Evolutionary conservation across 1,140 invertebrate genomes (phyloP), one percentile per base, ranked within the genome.

Genomic region (Telenomus remus): DNA sequence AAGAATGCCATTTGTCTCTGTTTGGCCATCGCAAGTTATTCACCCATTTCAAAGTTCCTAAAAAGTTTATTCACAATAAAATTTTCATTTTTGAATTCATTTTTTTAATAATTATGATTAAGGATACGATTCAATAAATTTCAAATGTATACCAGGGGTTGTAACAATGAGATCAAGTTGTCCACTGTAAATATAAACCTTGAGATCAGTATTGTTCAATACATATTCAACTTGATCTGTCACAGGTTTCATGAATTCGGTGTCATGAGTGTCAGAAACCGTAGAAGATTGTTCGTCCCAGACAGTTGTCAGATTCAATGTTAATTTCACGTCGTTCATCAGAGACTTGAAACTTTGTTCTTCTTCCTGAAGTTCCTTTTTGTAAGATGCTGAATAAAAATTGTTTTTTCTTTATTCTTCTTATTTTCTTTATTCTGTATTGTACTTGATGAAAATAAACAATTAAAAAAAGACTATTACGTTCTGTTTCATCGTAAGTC

Each of bases 161-260:
- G 93, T 91, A 5, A 93, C 92, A 79, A 94, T 93, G 4, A 94
- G 85, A 81, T 95, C 94, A 85, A 92, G 78, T 64, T 91, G 91
- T 16, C 93, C 94, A 78, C 88, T 93, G 79, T 93, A 93, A 14
- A 95, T 92, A 19, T 89, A 90, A 0, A 95, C 88, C 39, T 91
- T 89, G 10, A 95, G 82, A 50, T 91, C 79, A 0, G 94, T 95
- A 56, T 91, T 90, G 64, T 93, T 91, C 9, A 96, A 82, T n/a
- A 94, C 79, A 54, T 87, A 85, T 80, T 92, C 91, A 86, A 95
- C 95, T 63, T 70, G 57, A 12, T 70, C 33, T 44, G 56, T 11
- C 16, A 46, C 57, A 7, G 66, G 66, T 56, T 70, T 70, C 66
- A 70, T 63, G 43, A 61, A 96, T 81, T 96, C 95, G 13, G 70